Evolutionary conservation across 2,113 vertebrate species (phyloP).

Genomic region (Ploceus nigricollis): DNA sequence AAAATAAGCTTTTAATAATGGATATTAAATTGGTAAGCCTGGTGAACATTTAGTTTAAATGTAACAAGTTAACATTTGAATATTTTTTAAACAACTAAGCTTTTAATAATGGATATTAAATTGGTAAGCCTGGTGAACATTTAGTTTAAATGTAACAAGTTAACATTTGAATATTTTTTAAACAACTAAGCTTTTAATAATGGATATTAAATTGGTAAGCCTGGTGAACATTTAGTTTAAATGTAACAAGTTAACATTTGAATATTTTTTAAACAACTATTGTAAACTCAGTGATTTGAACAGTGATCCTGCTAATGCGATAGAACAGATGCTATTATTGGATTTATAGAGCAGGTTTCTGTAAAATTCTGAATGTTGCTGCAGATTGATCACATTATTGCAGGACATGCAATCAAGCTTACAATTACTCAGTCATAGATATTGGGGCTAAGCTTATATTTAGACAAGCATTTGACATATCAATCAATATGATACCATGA

Average conservation of each 20-base stretch:
- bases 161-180: no score
- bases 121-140: background rate
- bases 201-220: background rate
- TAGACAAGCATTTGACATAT: slow-evolving; percentile 33
- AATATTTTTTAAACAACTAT: background rate
- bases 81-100: no score
- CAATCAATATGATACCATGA: background rate
- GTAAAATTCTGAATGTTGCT: background rate
- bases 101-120: background rate
- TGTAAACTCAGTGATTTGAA: background rate
- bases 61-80: background rate
- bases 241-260: background rate
- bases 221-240: background rate
- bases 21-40: background rate
- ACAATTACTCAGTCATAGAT: background rate
- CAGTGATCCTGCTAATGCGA: background rate
- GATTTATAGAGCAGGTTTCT: background rate
- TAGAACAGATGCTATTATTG: background rate
- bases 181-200: background rate
- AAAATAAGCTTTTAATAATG: background rate
- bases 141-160: background rate
- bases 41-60: background rate
- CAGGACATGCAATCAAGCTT: background rate
- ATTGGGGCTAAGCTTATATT: slow-evolving; percentile 9
- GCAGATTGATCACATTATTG: background rate